phyloP scores from a whole-genome alignment of 2,797 vertebrate genomes.

The Sebastolobus alascanus region DNA sequence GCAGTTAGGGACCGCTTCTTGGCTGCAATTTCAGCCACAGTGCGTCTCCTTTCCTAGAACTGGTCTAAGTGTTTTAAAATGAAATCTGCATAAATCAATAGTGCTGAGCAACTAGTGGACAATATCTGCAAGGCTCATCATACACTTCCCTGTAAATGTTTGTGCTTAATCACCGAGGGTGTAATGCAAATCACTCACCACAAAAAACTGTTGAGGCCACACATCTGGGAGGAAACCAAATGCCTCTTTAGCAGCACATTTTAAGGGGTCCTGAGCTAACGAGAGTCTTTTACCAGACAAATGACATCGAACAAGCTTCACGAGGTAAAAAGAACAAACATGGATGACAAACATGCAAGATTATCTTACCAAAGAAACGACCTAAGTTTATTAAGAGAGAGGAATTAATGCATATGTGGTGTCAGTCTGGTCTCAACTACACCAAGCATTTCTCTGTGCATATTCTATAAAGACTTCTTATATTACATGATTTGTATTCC shows the following conservation, averaged over 20 bases:
- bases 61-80: not conserved
- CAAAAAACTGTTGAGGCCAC: not conserved
- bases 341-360: constrained; percentile 47
- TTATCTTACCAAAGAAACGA: constrained; percentile 56
- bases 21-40: not conserved
- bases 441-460: constrained; percentile 40
- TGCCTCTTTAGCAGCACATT: not conserved
- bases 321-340: constrained; percentile 19
- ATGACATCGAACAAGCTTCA: not conserved
- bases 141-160: constrained; percentile 2
- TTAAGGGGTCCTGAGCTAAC: not conserved
- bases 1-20: not conserved
- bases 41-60: not conserved
- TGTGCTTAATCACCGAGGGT: not conserved
- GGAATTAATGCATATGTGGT: constrained; percentile 51
- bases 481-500: constrained; percentile 38
- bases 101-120: not conserved
- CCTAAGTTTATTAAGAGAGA: constrained; percentile 72
- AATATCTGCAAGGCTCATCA: not conserved
- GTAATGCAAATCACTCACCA: not conserved
- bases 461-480: constrained; percentile 36
- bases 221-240: not conserved
- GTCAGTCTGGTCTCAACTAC: constrained; percentile 33
- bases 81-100: constrained; percentile 21
- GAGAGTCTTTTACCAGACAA: constrained; percentile 15